Base-by-base conservation (phyloP, 2,113 vertebrate species). In the human (Homo sapiens) region DNA sequence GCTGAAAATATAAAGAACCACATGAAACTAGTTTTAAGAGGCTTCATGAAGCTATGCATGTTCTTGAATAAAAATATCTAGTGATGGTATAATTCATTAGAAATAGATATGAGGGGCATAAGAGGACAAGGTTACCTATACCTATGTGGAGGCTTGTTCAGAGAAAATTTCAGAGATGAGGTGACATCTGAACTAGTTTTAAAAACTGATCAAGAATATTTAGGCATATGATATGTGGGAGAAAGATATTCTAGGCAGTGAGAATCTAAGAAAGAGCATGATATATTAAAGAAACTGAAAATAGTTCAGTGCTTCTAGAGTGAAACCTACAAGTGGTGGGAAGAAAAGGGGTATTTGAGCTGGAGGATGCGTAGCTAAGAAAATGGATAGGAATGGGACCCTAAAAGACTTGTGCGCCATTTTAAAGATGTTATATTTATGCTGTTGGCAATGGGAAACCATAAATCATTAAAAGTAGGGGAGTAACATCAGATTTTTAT, bases 391-490 rank as follows among this genome's bases (percentile, higher is more conserved):
- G 8, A 82, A 43, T 70, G 59, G 80, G 83, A 82, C 48, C 35
- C 9, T 43, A 48, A 48, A 14, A 14, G 9, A 1, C 18, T 52
- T 25, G 0, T 38, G 1, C 6, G 18, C 1, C 35, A 64, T 48
- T 92, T 90, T 81, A 35, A 93, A 78, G 59, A 86, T 43, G 38
- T 81, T 94, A 50, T 17, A 84, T 59, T 88, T 52, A 76, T 64
- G 5, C 5, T 64, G 16, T 75, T 0, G 38, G 85, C n/a, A 94
- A 25, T 57, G 12, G 16, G 8, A 78, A 3, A 5, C 2, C 25
- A 35, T 66, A 73, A 92, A 66, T 88, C 32, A 88, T 75, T 91
- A 84, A n/a, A 61, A 87, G 17, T 35, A 48, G 13, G 23, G 80
- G 25, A 82, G 4, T 57, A 55, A 38, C 10, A 87, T 43, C 18